A percentile compares a stretch with the other conserved stretches of the same genome.
These are phyloP conservation scores for Dolichomitus sp. DNA, from an alignment of 2,888 invertebrate species.

Conservation along the genomic window DNA sequence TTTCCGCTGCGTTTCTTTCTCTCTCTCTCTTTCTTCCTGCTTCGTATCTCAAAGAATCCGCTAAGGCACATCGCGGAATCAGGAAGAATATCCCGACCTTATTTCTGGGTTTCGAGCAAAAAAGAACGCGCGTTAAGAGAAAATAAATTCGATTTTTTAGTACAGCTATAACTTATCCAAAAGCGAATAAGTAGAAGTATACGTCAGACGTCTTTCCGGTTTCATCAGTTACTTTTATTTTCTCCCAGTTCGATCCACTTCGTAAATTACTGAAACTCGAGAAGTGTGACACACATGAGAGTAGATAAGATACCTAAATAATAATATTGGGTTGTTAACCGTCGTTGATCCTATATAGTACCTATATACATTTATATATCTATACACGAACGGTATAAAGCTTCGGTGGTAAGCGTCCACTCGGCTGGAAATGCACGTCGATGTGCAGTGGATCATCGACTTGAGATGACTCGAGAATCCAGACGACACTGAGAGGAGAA, in stretches of 20 bases:
- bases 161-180: constrained; percentile 5
- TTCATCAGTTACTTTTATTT: constrained; percentile 9
- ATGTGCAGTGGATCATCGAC: constrained; percentile 42
- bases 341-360: not conserved
- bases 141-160: constrained; percentile 34
- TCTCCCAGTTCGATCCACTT: constrained; percentile 1
- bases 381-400: not conserved
- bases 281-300: constrained; percentile 15
- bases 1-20: not conserved
- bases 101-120: not conserved
- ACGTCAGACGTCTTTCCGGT: constrained; percentile 19
- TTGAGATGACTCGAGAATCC: constrained; percentile 35
- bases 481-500: constrained; percentile 36
- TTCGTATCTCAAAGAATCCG: not conserved
- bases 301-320: constrained; percentile 26
- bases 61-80: not conserved
- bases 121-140: constrained; percentile 2
- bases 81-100: constrained; percentile 20
- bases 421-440: constrained; percentile 44
- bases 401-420: constrained; percentile 2
- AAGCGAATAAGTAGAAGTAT: constrained; percentile 1
- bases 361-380: not conserved
- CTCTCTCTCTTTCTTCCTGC: not conserved
- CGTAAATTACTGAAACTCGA: constrained; percentile 25
- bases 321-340: constrained; percentile 11